Base-by-base conservation (phyloP, 35 echinoderm and acorn worm species). In the Antedon bifida region DNA sequence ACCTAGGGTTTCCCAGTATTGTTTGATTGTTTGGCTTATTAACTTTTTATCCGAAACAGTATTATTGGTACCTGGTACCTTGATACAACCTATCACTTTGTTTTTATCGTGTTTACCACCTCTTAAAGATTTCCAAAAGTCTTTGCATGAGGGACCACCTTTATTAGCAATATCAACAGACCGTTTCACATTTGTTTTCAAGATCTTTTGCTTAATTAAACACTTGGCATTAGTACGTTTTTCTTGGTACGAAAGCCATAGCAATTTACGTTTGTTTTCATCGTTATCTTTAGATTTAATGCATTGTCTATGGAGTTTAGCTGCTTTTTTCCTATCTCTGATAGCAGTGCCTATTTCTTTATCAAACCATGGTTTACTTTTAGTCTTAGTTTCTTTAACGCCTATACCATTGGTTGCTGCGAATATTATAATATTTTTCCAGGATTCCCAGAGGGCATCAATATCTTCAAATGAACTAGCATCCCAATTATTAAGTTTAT, bases 381-480 rank as follows among this genome's bases (percentile, higher is more conserved):
- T n/a, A n/a, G 16, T 44, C 16, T 44, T 44, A n/a, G n/a, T n/a
- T n/a, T 81, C 79, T 81, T 81, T 81, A n/a, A 10, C 26, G 4
- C 36, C 79, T 36, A 81, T 31, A 31, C 79, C 79, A 36, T 81
- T 16, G 39, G 36, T 38, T 10, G 79, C 79, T n/a, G 79, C 79
- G 11, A 35, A 4, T 1, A 81, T 36, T 13, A 81, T 35, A 36
- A 26, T 81, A 9, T 81, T 42, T 81, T 81, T 81, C 79, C 79
- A 81, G 28, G 79, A 81, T 1, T 36, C 36, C 79, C 79, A 81
- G 17, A 81, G 79, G 13, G 34, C 23, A 39, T 81, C 35, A 23
- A 29, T 8, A 39, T 81, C 23, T 19, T 81, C 34, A 81, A 81
- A 81, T 21, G 79, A 39, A 13, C 39, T 14, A 21, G 35, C 35